phyloP scores from a whole-genome alignment of 2,113 vertebrate genomes.

The Eleginops maclovinus region DNA sequence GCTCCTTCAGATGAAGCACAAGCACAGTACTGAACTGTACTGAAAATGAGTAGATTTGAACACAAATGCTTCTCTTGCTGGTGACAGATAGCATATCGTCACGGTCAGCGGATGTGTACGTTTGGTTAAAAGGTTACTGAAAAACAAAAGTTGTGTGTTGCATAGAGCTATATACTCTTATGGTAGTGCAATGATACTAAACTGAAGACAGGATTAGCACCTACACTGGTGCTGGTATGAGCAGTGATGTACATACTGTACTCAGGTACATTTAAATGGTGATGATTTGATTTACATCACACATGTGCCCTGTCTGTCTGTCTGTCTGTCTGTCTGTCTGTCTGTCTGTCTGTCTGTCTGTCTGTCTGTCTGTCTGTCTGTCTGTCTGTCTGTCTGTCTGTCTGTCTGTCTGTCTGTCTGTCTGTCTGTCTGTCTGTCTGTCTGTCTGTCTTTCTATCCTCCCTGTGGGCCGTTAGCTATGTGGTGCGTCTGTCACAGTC shows the following conservation, averaged over 20 bases:
- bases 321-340: not conserved
- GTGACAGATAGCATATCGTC: not conserved
- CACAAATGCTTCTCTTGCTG: not conserved
- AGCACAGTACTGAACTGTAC: not conserved
- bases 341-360: no score
- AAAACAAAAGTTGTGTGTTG: not conserved
- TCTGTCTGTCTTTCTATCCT: constrained; percentile 41
- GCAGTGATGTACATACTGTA: not conserved
- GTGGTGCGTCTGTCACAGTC: constrained; percentile 64
- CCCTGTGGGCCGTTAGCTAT: constrained; percentile 53
- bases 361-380: constrained; percentile 15
- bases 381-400: constrained; percentile 33
- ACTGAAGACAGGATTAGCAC: not conserved
- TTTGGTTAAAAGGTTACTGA: not conserved
- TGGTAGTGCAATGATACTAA: not conserved
- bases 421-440: not conserved
- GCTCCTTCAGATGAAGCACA: not conserved
- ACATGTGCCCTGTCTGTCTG: not conserved
- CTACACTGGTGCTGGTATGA: not conserved
- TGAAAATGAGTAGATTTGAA: not conserved
- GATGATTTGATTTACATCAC: not conserved
- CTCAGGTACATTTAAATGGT: not conserved
- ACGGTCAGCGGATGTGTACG: not conserved
- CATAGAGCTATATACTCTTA: no score
- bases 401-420: no score